These are phyloP conservation scores for Eupleurogrammus muticus DNA, from an alignment of 2,797 vertebrate genomes.

Conservation along the genomic window DNA sequence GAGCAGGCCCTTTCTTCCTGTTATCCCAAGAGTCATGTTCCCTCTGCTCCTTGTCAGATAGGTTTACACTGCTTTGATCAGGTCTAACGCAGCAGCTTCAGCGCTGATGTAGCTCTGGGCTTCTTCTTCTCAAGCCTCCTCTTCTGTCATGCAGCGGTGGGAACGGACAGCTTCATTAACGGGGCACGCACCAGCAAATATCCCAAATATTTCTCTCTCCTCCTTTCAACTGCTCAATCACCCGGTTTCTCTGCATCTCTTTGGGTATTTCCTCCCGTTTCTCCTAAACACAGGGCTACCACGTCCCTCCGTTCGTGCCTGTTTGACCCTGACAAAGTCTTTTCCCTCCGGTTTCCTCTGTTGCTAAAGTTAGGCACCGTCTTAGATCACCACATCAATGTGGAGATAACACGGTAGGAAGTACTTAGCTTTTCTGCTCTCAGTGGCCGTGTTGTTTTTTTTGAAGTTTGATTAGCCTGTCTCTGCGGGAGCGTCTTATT, in stretches of 20 bases:
- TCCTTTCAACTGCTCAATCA: slow-evolving; percentile 28
- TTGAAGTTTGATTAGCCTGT: slow-evolving; percentile 42
- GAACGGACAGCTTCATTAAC: slow-evolving; percentile 4
- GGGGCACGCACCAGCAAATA: slow-evolving; percentile 8
- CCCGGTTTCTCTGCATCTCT: slow-evolving; percentile 9
- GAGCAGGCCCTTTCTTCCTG: slow-evolving; percentile 38
- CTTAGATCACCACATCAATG: slow-evolving; percentile 49
- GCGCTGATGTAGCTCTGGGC: slow-evolving; percentile 43
- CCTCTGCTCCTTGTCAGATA: slow-evolving; percentile 45
- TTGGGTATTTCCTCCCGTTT: slow-evolving; percentile 25
- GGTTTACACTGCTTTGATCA: slow-evolving; percentile 50
- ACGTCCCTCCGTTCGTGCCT: slow-evolving; percentile 31
- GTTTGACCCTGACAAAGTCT: slow-evolving; percentile 40
- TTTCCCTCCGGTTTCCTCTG: slow-evolving; percentile 66
- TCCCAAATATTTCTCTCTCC: slow-evolving; percentile 33
- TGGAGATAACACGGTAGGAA: slow-evolving; percentile 59
- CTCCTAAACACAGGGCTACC: slow-evolving; percentile 22
- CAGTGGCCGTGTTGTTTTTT: slow-evolving; percentile 32
- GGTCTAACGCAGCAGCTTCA: slow-evolving; percentile 43
- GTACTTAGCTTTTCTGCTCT: slow-evolving; percentile 33
- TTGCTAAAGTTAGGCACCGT: slow-evolving; percentile 70
- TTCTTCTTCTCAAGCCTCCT: slow-evolving; percentile 21
- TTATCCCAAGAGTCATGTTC: slow-evolving; percentile 48
- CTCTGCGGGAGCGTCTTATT: slow-evolving; percentile 19
- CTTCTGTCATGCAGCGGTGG: slow-evolving; percentile 11